These are phyloP conservation scores for Syrmaticus mikado DNA, from an alignment of 2,113 vertebrate species.

Conservation along the genomic window DNA sequence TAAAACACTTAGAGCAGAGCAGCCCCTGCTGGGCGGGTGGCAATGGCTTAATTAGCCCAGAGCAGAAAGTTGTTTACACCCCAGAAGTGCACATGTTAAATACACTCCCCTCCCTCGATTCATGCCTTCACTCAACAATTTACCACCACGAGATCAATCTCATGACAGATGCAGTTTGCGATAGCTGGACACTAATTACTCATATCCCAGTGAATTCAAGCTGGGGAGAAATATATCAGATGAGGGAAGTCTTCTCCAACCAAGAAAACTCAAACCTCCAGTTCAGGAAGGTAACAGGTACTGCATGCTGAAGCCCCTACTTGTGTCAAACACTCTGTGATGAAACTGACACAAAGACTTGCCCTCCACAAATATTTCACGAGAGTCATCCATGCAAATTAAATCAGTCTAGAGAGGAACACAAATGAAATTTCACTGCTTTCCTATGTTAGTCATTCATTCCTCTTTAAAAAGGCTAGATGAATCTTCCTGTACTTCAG, in stretches of 20 bases:
- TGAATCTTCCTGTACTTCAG: neutral
- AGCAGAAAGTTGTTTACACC: neutral
- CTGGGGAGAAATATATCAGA: accelerated
- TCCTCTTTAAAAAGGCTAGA: neutral
- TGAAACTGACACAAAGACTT: neutral
- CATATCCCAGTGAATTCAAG: neutral
- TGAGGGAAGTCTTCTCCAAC: neutral
- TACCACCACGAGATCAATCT: neutral
- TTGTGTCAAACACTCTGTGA: neutral
- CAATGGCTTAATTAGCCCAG: neutral
- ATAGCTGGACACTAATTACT: neutral
- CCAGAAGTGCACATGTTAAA: accelerated
- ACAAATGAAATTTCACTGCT: neutral
- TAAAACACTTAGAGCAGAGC: conserved; percentile 38
- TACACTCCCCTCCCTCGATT: neutral
- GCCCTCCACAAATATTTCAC: neutral
- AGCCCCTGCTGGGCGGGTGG: conserved; percentile 38
- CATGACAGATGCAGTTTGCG: neutral
- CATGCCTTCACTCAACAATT: neutral
- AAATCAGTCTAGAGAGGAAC: neutral
- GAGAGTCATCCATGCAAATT: neutral
- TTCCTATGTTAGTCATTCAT: neutral
- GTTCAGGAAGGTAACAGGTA: neutral
- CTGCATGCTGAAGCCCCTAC: neutral
- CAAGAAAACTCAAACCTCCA: neutral